A percentile compares a stretch with the other conserved stretches of the same genome.
Conservation (phyloP, 2,888 invertebrate genomes). For the Polyommatus icarus region DNA sequence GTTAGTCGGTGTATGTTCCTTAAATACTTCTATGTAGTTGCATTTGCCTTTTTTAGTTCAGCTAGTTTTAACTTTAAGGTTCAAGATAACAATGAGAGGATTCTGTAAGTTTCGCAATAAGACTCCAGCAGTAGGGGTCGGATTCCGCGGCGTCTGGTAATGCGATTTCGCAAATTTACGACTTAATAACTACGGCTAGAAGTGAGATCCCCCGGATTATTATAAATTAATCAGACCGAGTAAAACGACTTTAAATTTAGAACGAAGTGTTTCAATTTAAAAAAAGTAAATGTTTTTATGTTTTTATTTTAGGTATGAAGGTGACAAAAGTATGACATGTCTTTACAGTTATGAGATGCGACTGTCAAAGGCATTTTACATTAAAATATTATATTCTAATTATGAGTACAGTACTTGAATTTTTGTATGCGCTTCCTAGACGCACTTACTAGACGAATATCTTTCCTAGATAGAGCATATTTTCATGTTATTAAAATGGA, state of each 20-base stretch:
- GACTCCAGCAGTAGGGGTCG: slow-evolving; percentile 36
- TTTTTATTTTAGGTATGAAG: not conserved
- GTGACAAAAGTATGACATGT: not conserved
- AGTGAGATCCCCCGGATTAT: slow-evolving; percentile 38
- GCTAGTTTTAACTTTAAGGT: not conserved
- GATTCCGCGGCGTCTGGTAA: slow-evolving; percentile 46
- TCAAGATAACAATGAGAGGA: not conserved
- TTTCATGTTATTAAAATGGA: too few species aligned
- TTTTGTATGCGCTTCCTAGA: too few species aligned
- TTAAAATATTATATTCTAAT: not conserved
- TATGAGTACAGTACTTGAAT: too few species aligned
- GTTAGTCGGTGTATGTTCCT: too few species aligned
- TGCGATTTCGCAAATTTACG: slow-evolving; percentile 52
- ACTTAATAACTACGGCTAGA: slow-evolving; percentile 50
- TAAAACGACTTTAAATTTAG: not conserved
- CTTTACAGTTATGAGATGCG: too few species aligned
- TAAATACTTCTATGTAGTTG: too few species aligned
- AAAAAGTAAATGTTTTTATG: not conserved
- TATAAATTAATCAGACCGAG: slow-evolving; percentile 6
- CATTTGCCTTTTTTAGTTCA: not conserved
- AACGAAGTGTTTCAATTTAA: not conserved
- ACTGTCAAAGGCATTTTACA: too few species aligned
- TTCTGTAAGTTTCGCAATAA: slow-evolving; percentile 8
- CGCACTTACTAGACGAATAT: too few species aligned
- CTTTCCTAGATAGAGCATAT: too few species aligned